Evolutionary conservation across 2,797 vertebrate genomes (phyloP), one percentile per base, ranked within the genome.

Genomic region (Buphagus erythrorhynchus): DNA sequence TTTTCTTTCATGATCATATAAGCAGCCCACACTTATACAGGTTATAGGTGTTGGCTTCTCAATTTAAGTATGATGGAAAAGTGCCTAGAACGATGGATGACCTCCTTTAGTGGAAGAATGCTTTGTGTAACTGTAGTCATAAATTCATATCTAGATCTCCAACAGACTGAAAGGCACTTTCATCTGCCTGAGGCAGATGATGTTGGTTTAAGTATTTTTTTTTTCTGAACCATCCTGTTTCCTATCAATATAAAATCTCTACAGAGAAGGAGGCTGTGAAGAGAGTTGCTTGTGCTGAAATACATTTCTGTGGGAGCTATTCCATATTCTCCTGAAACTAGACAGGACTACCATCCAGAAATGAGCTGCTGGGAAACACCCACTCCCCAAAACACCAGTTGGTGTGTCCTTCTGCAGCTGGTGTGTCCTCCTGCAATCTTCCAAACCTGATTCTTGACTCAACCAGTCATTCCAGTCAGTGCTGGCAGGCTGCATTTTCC

Each of bases 401-500:
- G 42, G 11, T 43, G 28, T 31, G 61, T 68, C 57, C 84, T 89
- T 40, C 72, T 91, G 72, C 58, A 48, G 4, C 1, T 87, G 40
- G 11, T 42, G 29, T 31, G 59, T 67, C 59, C 83, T 88, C 40
- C 71, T 91, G 75, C 57, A 46, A 6, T 15, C 61, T n/a, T n/a
- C n/a, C n/a, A n/a, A n/a, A n/a, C n/a, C n/a, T n/a, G n/a, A n/a
- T n/a, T n/a, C 2, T 77, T 67, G 61, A 9, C 57, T 74, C 35
- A 89, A 90, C 82, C 65, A 74, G 82, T 80, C 85, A 36, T 68
- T 67, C 76, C 75, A 76, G 91, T 67, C 49, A 21, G 63, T 65
- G 74, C 81, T 74, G 84, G 74, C 72, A 83, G 79, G 79, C 58
- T 91, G 76, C 79, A 61, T 93, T 93, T 91, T 75, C 82, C 24